Evolutionary conservation across 2,888 invertebrate species (phyloP).

Genomic region (Cheilosia soror): DNA sequence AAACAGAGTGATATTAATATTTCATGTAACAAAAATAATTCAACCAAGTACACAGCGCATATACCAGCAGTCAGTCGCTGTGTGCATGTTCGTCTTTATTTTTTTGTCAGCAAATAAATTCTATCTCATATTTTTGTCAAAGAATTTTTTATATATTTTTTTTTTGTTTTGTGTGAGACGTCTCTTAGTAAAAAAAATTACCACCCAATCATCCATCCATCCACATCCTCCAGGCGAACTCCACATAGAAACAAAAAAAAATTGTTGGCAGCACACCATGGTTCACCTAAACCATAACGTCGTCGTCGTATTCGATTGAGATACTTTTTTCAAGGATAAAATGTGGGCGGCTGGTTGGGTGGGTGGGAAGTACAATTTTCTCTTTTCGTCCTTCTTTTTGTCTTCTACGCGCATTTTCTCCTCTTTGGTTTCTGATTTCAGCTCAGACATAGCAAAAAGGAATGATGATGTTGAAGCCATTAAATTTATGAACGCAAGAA

Average conservation of each 20-base stretch:
- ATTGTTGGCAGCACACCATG: too few species aligned
- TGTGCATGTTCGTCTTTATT: not conserved
- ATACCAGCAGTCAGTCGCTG: not conserved
- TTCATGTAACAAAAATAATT: slow-evolving; percentile 42
- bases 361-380: not conserved
- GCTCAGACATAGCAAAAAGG: slow-evolving; percentile 13
- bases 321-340: slow-evolving; percentile 57
- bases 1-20: slow-evolving; percentile 43
- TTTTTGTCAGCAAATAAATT: slow-evolving; percentile 13
- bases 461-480: slow-evolving; percentile 16
- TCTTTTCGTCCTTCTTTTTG: slow-evolving; percentile 1
- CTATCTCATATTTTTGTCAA: slow-evolving; percentile 26
- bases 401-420: not conserved
- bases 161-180: not conserved
- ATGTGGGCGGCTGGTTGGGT: slow-evolving; percentile 40
- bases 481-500: slow-evolving; percentile 39
- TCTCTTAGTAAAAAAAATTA: slow-evolving; percentile 24
- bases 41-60: slow-evolving; percentile 4
- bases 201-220: slow-evolving; percentile 48
- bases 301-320: slow-evolving; percentile 34
- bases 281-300: slow-evolving; percentile 17
- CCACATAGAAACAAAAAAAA: not conserved
- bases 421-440: slow-evolving; percentile 34
- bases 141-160: not conserved
- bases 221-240: slow-evolving; percentile 5